Conservation (phyloP, 2,113 vertebrate species). For the Axis porcinus region DNA sequence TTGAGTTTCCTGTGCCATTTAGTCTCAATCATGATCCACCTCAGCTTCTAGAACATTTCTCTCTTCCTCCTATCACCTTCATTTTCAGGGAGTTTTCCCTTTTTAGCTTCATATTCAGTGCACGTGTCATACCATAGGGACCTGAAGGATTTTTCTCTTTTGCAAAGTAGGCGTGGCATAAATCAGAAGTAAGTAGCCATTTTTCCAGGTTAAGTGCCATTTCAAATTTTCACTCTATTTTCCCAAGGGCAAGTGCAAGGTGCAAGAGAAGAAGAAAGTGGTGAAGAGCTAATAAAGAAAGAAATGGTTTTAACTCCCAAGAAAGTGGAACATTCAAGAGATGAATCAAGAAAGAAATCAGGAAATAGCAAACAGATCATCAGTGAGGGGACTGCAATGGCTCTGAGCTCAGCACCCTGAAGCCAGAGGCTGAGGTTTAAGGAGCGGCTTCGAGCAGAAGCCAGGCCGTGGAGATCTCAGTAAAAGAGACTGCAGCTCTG, state of each 20-base stretch:
- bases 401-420: background rate
- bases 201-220: background rate
- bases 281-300: background rate
- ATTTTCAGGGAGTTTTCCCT: background rate
- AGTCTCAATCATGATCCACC: background rate
- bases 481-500: background rate
- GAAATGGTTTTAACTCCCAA: background rate
- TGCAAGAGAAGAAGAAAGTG: background rate
- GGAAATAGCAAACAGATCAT: background rate
- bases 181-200: background rate
- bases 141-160: background rate
- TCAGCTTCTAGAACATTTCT: background rate
- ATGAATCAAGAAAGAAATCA: background rate
- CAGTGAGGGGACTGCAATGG: rapidly evolving
- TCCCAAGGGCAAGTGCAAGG: background rate
- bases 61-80: background rate
- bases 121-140: background rate
- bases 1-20: background rate
- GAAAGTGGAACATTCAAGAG: background rate
- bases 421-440: background rate
- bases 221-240: background rate
- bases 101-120: background rate
- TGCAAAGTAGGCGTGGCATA: background rate
- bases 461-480: rapidly evolving
- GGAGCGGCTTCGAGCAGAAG: background rate